Percentiles rank a stretch among this genome's conserved stretches.
Conservation (phyloP, 2,113 vertebrate species). For the Hippopotamus amphibius region DNA sequence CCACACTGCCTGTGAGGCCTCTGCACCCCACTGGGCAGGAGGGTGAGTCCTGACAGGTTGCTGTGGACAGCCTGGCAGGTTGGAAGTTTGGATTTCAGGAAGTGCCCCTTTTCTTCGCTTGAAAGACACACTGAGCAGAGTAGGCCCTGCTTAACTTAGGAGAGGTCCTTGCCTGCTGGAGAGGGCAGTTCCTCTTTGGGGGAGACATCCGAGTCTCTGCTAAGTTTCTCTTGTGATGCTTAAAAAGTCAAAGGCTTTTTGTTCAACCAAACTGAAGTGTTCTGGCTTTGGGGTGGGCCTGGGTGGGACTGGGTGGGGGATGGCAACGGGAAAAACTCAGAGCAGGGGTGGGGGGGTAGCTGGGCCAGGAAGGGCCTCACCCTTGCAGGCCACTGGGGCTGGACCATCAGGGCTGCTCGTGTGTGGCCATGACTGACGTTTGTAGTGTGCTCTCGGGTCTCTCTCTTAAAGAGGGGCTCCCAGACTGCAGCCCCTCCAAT, state of each 20-base stretch:
- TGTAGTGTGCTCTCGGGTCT: background rate
- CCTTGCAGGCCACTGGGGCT: background rate
- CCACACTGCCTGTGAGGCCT: background rate
- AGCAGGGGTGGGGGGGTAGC: rapidly evolving
- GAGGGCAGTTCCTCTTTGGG: rapidly evolving
- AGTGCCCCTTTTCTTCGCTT: rapidly evolving
- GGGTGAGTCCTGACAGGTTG: background rate
- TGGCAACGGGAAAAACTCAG: rapidly evolving
- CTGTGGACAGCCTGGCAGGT: rapidly evolving
- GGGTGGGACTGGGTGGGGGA: rapidly evolving
- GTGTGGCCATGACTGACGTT: too few species aligned
- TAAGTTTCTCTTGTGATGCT: background rate
- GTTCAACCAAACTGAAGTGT: background rate
- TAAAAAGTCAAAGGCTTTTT: background rate
- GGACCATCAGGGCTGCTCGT: rapidly evolving
- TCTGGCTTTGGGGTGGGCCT: background rate
- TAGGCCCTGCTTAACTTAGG: too few species aligned
- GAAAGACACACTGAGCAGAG: background rate
- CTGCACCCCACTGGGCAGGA: background rate
- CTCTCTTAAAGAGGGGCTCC: rapidly evolving
- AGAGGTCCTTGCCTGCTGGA: background rate
- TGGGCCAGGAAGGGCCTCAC: too few species aligned
- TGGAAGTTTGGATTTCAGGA: rapidly evolving
- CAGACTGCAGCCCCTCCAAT: rapidly evolving
- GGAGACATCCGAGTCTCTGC: background rate